Evolutionary conservation across 2,113 vertebrate genomes (phyloP).

Genomic region (Promerops cafer): DNA sequence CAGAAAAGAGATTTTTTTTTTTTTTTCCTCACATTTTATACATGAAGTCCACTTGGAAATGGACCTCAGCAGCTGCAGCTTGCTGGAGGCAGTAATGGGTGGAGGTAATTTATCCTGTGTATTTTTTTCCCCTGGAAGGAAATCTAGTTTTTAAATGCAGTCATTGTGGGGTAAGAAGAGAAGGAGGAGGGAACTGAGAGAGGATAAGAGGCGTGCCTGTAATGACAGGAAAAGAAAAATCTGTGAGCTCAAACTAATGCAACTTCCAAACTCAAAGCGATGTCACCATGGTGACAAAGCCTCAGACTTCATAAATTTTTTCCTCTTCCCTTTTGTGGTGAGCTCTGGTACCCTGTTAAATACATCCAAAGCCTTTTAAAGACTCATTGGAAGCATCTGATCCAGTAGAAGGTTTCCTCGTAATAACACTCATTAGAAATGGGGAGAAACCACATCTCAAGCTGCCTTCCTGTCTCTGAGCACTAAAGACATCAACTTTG

Average conservation of each 20-base stretch:
- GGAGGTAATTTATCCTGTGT: background rate
- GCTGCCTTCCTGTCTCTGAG: slow-evolving; percentile 2
- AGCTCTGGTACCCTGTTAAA: background rate
- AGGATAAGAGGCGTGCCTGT: background rate
- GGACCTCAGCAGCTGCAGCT: background rate
- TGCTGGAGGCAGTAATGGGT: background rate
- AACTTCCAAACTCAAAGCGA: slow-evolving; percentile 19
- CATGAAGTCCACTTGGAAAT: background rate
- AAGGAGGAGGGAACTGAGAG: background rate
- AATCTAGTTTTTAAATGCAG: background rate
- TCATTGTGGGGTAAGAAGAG: background rate
- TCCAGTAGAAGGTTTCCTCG: background rate
- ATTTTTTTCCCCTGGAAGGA: background rate
- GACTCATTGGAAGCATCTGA: background rate
- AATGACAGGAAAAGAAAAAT: slow-evolving; percentile 42
- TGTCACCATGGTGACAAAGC: slow-evolving; percentile 33
- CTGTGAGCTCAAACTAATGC: background rate
- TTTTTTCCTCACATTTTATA: background rate
- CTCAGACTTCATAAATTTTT: slow-evolving; percentile 5
- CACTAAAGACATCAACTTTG: background rate
- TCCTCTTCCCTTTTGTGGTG: slow-evolving; percentile 17
- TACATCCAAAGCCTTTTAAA: slow-evolving; percentile 7
- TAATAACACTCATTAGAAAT: background rate
- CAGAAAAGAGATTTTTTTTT: background rate
- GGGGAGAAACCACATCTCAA: slow-evolving; percentile 3